phyloP scores from a whole-genome alignment of 2,113 vertebrate genomes.

The Seriola aureovittata region DNA sequence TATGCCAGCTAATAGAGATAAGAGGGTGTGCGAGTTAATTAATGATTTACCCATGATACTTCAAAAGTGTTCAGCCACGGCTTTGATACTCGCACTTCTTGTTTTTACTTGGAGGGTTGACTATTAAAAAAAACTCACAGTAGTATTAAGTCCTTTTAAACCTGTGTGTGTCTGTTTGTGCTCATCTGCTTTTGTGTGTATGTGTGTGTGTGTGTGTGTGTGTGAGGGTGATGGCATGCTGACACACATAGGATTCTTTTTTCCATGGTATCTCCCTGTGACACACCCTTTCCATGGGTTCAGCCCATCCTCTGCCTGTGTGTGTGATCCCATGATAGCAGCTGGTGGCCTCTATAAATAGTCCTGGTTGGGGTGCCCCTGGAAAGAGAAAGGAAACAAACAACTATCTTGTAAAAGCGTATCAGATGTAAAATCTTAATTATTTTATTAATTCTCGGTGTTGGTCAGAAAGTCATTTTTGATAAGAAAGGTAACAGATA shows the following conservation, averaged over 20 bases:
- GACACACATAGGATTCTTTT: conserved; percentile 28
- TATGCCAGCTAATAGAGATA: conserved; percentile 24
- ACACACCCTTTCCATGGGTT: conserved; percentile 68
- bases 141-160: conserved; percentile 16
- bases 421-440: not conserved
- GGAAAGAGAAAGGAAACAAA: conserved; percentile 52
- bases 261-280: conserved; percentile 40
- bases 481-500: not conserved
- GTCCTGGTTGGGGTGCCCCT: conserved; percentile 6
- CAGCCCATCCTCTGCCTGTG: conserved; percentile 70
- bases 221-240: conserved; percentile 7
- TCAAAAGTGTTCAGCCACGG: not conserved
- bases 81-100: conserved; percentile 11
- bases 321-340: conserved; percentile 68
- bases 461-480: not conserved
- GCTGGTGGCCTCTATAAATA: conserved; percentile 79
- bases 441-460: not conserved
- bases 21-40: not conserved
- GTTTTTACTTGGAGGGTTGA: conserved; percentile 1
- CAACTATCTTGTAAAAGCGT: conserved; percentile 1
- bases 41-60: conserved; percentile 2
- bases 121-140: conserved; percentile 5
- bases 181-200: not conserved
- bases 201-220: not conserved
- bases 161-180: conserved; percentile 9